Evolutionary conservation across 2,113 vertebrate species (phyloP).

Genomic region (Zootoca vivipara): DNA sequence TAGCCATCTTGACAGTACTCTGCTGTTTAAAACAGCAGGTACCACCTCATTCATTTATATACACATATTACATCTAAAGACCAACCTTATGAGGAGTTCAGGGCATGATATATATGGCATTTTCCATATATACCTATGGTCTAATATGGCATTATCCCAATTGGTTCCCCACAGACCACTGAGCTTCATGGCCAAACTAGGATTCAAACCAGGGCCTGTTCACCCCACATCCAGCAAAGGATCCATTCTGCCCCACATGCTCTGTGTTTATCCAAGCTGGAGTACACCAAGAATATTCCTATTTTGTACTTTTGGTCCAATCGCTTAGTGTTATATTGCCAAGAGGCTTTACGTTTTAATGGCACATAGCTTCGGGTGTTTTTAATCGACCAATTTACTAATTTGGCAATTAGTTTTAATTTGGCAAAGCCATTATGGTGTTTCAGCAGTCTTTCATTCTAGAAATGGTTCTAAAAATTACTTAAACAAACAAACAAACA

Average conservation of each 20-base stretch:
- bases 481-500: neutral
- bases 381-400: neutral
- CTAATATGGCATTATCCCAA: no score
- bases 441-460: neutral
- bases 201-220: neutral
- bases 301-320: no score
- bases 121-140: no score
- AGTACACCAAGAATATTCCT: no score
- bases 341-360: neutral
- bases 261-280: neutral
- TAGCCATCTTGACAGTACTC: conserved; percentile 23
- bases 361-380: neutral
- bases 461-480: neutral
- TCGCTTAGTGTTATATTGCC: neutral
- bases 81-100: neutral
- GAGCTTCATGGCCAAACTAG: neutral
- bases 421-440: neutral
- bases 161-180: neutral
- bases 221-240: neutral
- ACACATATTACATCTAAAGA: neutral
- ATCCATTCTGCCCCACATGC: no score
- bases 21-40: conserved; percentile 13
- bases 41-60: neutral
- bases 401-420: neutral
- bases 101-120: no score